Base-by-base conservation (phyloP, 2,113 vertebrate genomes). In the Eulacestoma nigropectus region DNA sequence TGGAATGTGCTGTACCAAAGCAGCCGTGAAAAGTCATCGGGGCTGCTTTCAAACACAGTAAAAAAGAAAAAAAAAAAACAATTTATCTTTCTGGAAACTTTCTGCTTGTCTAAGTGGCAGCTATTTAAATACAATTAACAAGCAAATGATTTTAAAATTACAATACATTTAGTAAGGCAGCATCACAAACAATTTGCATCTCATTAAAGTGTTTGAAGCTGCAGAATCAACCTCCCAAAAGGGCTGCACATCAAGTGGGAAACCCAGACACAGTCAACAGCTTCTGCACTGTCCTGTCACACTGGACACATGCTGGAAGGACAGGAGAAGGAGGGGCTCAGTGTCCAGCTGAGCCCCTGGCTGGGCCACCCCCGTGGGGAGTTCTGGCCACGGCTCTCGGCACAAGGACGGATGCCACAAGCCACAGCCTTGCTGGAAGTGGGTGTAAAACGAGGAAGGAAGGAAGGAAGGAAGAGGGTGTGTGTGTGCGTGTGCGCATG, bases 51-150 rank as follows among this genome's bases (percentile, higher is more conserved):
- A 87, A 83, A 95, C 75, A 90, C 14, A 89, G 93, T 53, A 77
- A 93, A 90, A 93, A 93, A 84, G 39, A 27, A 82, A 77, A 77
- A 65, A 59, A 53, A 9, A 7, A 0, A 0, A 10, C 70, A 37
- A 90, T 95, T 90, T 86, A 92, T 97, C 96, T 96, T 86, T 64
- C 90, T 63, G 82, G 82, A 93, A 97, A 96, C 95, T 96, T 96
- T 95, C 87, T 94, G 95, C 92, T 90, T 93, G 92, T 91, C 95
- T 96, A 96, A 96, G 92, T 88, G 87, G 95, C 93, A 94, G 96
- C 97, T 98, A 97, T 84, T 96, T 95, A 98, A 98, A 97, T 91
- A 97, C 97, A 98, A 97, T 98, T 98, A 98, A 97, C 97, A 98
- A 96, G 96, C 96, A 97, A 97, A 97, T 96, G 89, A 97, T 97